Base-by-base conservation (phyloP, 2,113 vertebrate genomes). In the Mola mola region DNA sequence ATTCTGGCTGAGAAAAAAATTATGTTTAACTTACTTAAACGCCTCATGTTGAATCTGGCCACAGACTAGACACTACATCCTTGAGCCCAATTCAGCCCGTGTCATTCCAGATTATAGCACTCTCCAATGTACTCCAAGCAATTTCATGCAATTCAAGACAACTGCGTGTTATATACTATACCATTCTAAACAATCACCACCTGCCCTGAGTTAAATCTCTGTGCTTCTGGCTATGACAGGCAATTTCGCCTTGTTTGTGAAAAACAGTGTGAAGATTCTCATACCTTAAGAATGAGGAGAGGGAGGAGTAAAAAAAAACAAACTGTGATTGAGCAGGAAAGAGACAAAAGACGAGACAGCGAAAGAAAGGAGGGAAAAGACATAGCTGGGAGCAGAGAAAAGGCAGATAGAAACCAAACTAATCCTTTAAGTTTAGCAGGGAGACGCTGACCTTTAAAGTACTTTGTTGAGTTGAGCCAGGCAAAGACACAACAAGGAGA, bases 191-290 rank as follows among this genome's bases (percentile, higher is more conserved):
- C 71, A 78, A 80, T 78, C 60, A 25, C 63, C n/a, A 12, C 66
- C 41, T 52, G 36, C 48, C 49, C 57, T 41, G 44, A 69, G 46
- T 61, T 43, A 61, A 78, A 84, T 80, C 49, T 52, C 19, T 17
- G 44, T 40, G 66, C 83, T 75, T 87, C 29, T 70, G 65, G 24
- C 70, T 72, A 73, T 85, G 75, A 78, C 85, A 75, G 65, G 61
- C 67, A 73, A 85, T 73, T 83, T 79, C 40, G 63, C 48, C 56
- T 79, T 70, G 24, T n/a, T n/a, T 34, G 2, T 25, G 20, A 76
- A 62, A 9, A 48, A 66, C 17, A 58, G 36, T 21, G 24, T 6
- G 11, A 50, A 47, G 19, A 67, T 21, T 56, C 44, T 47, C 58
- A 16, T 37, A 9, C 9, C 7, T 20, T 43, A 22, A 71, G 24